Conservation (phyloP, 1,140 invertebrate genomes). For the Maconellicoccus hirsutus region DNA sequence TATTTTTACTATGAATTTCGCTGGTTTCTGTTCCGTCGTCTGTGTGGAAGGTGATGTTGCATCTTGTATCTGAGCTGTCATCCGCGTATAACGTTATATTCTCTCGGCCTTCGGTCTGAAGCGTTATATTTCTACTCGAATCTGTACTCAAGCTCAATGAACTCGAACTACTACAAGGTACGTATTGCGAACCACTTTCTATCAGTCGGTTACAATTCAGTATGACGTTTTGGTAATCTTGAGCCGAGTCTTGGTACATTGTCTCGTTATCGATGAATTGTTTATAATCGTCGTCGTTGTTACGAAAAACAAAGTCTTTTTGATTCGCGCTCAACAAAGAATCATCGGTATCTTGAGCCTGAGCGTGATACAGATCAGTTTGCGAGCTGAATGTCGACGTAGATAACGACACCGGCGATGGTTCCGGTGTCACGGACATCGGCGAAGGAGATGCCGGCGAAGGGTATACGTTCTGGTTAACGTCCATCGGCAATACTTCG, state of each 20-base stretch:
- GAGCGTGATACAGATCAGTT: neutral
- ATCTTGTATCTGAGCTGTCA: neutral
- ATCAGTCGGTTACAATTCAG: neutral
- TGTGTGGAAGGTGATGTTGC: neutral
- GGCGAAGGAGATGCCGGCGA: constrained; percentile 49
- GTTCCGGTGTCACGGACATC: constrained; percentile 45
- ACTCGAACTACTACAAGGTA: neutral
- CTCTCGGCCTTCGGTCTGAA: neutral
- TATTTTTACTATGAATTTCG: neutral
- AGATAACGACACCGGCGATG: constrained; percentile 42
- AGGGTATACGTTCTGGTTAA: constrained; percentile 43
- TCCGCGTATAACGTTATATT: constrained; percentile 12
- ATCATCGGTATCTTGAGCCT: neutral
- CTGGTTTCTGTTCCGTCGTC: neutral
- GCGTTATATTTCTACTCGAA: neutral
- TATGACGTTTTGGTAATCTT: constrained; percentile 8
- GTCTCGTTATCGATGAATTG: neutral
- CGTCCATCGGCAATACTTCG: constrained; percentile 63
- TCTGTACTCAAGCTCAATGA: neutral
- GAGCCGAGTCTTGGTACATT: neutral
- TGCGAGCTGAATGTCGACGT: constrained; percentile 34
- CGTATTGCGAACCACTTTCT: constrained; percentile 1
- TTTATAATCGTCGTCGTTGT: neutral
- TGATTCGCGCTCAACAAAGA: neutral
- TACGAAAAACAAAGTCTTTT: neutral